Percentiles rank a stretch among this genome's conserved stretches.
Evolutionary conservation across 2,888 invertebrate species (phyloP).

Genomic region (Tachystola acroxantha): DNA sequence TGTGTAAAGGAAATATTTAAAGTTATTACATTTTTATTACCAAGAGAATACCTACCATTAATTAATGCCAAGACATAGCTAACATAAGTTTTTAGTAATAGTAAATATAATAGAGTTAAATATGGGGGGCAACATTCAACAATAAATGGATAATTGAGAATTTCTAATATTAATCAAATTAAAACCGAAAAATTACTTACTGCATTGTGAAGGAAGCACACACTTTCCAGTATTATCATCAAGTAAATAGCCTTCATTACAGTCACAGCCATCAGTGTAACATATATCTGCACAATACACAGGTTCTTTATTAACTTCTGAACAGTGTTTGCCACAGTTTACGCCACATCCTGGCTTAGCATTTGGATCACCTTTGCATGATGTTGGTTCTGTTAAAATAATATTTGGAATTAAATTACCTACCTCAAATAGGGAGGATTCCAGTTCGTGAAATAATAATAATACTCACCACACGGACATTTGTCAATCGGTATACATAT

Average conservation of each 20-base stretch:
- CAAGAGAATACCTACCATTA: no score
- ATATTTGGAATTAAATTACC: no score
- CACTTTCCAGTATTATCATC: constrained; percentile 17
- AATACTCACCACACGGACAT: no score
- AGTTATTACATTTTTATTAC: no score
- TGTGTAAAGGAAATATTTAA: no score
- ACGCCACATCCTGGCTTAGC: constrained; percentile 19
- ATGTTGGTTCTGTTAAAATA: background rate
- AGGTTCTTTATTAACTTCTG: constrained; percentile 3
- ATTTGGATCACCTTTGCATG: constrained; percentile 17
- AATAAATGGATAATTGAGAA: no score
- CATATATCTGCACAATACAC: constrained; percentile 16
- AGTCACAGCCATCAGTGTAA: constrained; percentile 21
- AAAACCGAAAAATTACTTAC: constrained; percentile 20
- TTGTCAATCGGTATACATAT: constrained; percentile 21
- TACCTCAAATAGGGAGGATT: no score
- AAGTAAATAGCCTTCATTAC: constrained; percentile 17
- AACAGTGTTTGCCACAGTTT: constrained; percentile 19
- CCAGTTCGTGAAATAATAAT: no score
- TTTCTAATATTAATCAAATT: background rate
- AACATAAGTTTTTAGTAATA: no score
- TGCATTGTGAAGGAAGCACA: constrained; percentile 22
- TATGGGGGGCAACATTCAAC: no score
- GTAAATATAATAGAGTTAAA: no score
- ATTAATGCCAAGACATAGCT: no score